Conservation (phyloP, 2,888 invertebrate species). For the Luperina nickerlii region DNA sequence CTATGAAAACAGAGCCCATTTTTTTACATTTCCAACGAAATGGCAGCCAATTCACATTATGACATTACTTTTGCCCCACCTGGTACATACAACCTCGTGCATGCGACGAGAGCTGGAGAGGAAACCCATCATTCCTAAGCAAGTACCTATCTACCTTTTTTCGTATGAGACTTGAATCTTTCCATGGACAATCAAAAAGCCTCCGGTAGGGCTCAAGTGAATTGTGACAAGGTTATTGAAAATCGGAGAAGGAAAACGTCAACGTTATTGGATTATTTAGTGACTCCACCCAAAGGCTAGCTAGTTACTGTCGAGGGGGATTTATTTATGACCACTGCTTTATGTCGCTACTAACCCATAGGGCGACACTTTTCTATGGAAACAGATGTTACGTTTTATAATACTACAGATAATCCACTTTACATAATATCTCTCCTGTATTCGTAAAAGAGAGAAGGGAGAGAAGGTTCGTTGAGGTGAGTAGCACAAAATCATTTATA, state of each 20-base stretch:
- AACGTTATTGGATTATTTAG: conserved; percentile 42
- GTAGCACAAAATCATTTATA: not conserved
- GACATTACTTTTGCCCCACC: too few species aligned
- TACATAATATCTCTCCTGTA: not conserved
- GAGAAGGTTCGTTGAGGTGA: too few species aligned
- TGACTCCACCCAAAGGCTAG: conserved; percentile 17
- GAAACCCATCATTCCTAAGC: too few species aligned
- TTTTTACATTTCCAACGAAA: too few species aligned
- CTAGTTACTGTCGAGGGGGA: conserved; percentile 36
- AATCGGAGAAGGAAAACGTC: conserved; percentile 27
- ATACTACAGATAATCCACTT: conserved; percentile 1
- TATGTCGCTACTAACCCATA: conserved; percentile 7
- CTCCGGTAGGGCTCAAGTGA: not conserved
- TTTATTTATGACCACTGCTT: conserved; percentile 43
- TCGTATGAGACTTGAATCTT: too few species aligned
- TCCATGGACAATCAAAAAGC: not conserved
- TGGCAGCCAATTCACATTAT: too few species aligned
- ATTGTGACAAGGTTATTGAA: conserved; percentile 29
- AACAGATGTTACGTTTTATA: conserved; percentile 10
- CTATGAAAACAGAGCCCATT: too few species aligned
- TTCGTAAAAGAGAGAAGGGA: not conserved
- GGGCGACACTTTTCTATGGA: conserved; percentile 13
- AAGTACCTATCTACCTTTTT: too few species aligned
- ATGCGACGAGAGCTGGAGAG: too few species aligned
- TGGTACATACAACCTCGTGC: too few species aligned